phyloP scores from a whole-genome alignment of 2,113 vertebrate genomes.

The Plestiodon gilberti region DNA sequence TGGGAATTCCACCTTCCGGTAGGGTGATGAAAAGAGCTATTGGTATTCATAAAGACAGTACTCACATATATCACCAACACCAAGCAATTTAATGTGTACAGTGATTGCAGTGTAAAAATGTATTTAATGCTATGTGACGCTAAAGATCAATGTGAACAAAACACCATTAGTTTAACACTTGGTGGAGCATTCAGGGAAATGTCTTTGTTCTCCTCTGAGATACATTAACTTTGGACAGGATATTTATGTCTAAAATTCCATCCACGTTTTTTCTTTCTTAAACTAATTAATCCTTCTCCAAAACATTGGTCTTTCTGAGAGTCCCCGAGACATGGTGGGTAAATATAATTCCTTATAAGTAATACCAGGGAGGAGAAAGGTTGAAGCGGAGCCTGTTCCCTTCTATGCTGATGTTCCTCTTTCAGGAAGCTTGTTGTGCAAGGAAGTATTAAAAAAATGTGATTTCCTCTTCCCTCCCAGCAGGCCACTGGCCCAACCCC shows the following conservation, averaged over 20 bases:
- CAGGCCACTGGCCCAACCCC: too few species aligned
- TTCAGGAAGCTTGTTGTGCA: not conserved
- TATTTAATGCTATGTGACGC: constrained; percentile 23
- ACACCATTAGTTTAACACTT: not conserved
- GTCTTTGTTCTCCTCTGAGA: not conserved
- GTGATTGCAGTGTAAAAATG: not conserved
- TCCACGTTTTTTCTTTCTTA: not conserved
- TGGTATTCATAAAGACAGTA: constrained; percentile 23
- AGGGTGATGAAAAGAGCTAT: constrained; percentile 32
- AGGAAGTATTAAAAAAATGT: not conserved
- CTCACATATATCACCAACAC: constrained; percentile 18
- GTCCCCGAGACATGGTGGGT: not conserved
- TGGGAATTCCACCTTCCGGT: constrained; percentile 2
- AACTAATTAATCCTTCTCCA: not conserved
- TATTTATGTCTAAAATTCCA: not conserved
- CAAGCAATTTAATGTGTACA: not conserved
- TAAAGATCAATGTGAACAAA: constrained; percentile 25
- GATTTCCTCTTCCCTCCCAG: too few species aligned
- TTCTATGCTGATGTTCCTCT: not conserved
- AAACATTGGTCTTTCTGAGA: not conserved
- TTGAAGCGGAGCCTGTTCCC: not conserved
- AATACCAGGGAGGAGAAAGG: too few species aligned
- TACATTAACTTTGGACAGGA: not conserved
- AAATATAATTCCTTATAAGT: not conserved
- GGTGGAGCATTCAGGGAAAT: not conserved